phyloP scores from a whole-genome alignment of 2,888 invertebrate genomes.

The Aethes cnicana region DNA sequence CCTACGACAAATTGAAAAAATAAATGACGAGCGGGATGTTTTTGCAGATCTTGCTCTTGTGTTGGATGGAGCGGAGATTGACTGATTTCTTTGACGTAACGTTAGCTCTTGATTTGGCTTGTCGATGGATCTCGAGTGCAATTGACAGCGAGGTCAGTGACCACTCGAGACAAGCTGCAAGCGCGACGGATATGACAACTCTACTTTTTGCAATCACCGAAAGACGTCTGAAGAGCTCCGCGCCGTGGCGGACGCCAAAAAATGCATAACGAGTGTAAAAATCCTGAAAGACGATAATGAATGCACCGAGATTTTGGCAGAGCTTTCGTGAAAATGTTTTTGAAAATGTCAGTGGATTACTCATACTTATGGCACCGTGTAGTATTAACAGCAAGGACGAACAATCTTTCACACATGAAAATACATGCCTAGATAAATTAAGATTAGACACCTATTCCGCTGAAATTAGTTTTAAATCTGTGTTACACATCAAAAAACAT shows the following conservation, averaged over 20 bases:
- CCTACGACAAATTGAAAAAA: slow-evolving; percentile 57
- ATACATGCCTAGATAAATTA: no score
- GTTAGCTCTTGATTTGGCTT: slow-evolving; percentile 18
- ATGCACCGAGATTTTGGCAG: slow-evolving; percentile 19
- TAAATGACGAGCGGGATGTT: slow-evolving; percentile 23
- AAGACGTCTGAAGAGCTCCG: slow-evolving; percentile 68
- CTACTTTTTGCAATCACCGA: slow-evolving; percentile 63
- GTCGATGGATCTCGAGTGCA: slow-evolving; percentile 15
- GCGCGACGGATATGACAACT: slow-evolving; percentile 63
- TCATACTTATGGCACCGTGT: no score
- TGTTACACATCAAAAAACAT: no score
- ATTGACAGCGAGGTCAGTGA: slow-evolving; percentile 53
- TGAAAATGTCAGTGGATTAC: no score
- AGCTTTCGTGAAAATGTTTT: slow-evolving; percentile 4
- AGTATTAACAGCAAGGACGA: no score
- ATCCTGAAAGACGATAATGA: slow-evolving; percentile 36
- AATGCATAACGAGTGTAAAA: slow-evolving; percentile 54
- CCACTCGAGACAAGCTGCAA: slow-evolving; percentile 63
- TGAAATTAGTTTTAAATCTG: no score
- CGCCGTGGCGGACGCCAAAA: slow-evolving; percentile 56
- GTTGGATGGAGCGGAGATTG: slow-evolving; percentile 25
- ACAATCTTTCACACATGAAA: no score
- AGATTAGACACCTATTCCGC: no score
- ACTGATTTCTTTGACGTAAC: slow-evolving; percentile 20
- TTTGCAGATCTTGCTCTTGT: slow-evolving; percentile 15